Evolutionary conservation across 2,113 vertebrate species (phyloP), one percentile per base, ranked within the genome.

Genomic region (Tor tambroides): DNA sequence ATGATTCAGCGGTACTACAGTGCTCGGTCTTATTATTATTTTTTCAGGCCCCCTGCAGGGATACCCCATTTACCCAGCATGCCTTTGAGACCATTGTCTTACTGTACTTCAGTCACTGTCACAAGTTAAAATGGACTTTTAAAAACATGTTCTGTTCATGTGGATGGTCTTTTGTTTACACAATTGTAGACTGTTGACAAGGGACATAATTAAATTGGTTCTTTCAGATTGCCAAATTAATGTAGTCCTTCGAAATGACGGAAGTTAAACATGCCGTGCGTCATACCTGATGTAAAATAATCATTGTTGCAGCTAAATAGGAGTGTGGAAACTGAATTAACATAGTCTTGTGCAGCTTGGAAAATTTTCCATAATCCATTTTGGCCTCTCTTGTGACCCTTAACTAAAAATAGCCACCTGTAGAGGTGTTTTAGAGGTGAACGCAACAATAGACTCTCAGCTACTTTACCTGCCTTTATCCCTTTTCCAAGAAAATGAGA

Each of bases 11-110:
- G 49, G 69, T 65, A 51, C 11, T 49, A n/a, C 51, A 35, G 12
- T 32, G 26, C 71, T 77, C 28, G 61, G 56, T 85, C 85, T 83
- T 76, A 75, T 80, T 83, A 41, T 74, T 74, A 26, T 87, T 88
- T 41, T 87, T 87, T 75, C 83, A 67, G 63, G 51, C 79, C 67
- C 78, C 79, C 78, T 67, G 83, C 87, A 83, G 85, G 72, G 43
- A 61, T 72, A 85, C 54, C 46, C 65, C 35, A 26, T 84, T 86
- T 84, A 59, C 80, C 78, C 67, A 84, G 81, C 84, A 86, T 74
- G 67, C 79, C 74, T 80, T 75, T 14, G 14, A 84, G 80, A 86
- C 80, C 84, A 83, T 88, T 80, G 75, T 82, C 72, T 83, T 65
- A 59, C 56, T 23, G 7, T 59, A 59, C 81, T 83, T 43, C 43